A percentile compares a stretch with the other conserved stretches of the same genome.
These are phyloP conservation scores for Lasius fuliginosus DNA, from an alignment of 2,888 invertebrate genomes.

Conservation along the genomic window DNA sequence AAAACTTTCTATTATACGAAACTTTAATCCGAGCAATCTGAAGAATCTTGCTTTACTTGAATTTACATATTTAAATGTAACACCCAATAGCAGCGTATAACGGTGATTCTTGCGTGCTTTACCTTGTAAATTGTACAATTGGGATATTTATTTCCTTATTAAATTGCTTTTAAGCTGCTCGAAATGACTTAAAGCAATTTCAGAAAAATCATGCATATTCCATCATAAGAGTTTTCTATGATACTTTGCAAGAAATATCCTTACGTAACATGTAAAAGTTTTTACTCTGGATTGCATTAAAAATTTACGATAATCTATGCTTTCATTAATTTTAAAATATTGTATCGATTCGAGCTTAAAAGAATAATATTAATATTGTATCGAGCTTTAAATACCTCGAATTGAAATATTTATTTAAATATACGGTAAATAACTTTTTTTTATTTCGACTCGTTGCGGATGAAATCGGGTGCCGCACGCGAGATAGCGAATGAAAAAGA, in stretches of 20 bases:
- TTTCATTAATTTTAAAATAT: not conserved
- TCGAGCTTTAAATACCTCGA: not conserved
- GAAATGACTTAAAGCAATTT: not conserved
- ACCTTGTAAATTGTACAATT: not conserved
- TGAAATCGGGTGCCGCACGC: constrained; percentile 13
- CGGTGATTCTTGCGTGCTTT: not conserved
- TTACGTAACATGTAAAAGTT: not conserved
- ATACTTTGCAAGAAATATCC: not conserved
- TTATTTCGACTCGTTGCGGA: not conserved
- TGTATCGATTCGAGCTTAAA: not conserved
- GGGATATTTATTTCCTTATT: not conserved
- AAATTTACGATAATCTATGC: not conserved
- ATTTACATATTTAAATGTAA: constrained; percentile 7
- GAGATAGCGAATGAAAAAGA: not conserved
- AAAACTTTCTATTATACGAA: constrained; percentile 34
- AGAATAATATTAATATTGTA: not conserved
- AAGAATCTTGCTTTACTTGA: not conserved
- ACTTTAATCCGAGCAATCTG: constrained; percentile 15
- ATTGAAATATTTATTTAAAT: constrained; percentile 27
- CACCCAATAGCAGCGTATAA: not conserved
- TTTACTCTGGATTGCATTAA: not conserved
- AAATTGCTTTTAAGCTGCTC: constrained; percentile 4
- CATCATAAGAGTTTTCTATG: not conserved
- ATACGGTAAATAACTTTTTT: constrained; percentile 16
- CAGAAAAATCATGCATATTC: not conserved